A percentile compares a stretch with the other conserved stretches of the same genome.
phyloP scores from a whole-genome alignment of 2,888 invertebrate genomes.

The Blera fallax region DNA sequence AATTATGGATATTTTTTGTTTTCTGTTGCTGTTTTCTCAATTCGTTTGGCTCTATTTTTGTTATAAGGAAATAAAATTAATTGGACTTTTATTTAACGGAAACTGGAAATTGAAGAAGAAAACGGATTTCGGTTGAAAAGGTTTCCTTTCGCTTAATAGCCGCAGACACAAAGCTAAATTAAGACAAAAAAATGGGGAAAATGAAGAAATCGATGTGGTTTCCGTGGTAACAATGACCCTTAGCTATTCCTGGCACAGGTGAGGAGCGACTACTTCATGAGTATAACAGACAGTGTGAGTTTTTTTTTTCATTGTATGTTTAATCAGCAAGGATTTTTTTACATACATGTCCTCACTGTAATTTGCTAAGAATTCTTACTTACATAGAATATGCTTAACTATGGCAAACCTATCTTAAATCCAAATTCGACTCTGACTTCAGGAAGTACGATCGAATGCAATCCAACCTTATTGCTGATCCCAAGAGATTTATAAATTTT shows the following conservation, averaged over 20 bases:
- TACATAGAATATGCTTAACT: too few species aligned
- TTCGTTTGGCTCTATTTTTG: neutral
- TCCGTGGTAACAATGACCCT: neutral
- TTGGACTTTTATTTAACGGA: slow-evolving; percentile 53
- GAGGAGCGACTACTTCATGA: too few species aligned
- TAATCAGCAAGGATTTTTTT: too few species aligned
- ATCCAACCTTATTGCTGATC: too few species aligned
- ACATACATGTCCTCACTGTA: too few species aligned
- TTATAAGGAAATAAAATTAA: slow-evolving; percentile 54
- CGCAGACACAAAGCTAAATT: slow-evolving; percentile 8
- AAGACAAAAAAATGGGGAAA: neutral
- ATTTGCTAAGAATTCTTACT: too few species aligned
- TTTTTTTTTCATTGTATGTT: too few species aligned
- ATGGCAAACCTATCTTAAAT: too few species aligned
- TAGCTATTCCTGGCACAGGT: neutral
- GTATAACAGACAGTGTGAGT: too few species aligned
- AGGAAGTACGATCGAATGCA: too few species aligned
- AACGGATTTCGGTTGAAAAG: slow-evolving; percentile 32
- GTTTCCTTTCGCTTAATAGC: slow-evolving; percentile 35
- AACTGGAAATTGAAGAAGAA: neutral
- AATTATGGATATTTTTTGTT: slow-evolving; percentile 50
- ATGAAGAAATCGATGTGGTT: neutral
- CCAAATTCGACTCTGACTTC: too few species aligned
- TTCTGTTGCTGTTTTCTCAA: slow-evolving; percentile 28
- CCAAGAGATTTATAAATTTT: too few species aligned